phyloP scores from a whole-genome alignment of 35 echinoderm and acorn worm genomes.

The Patiria miniata region DNA sequence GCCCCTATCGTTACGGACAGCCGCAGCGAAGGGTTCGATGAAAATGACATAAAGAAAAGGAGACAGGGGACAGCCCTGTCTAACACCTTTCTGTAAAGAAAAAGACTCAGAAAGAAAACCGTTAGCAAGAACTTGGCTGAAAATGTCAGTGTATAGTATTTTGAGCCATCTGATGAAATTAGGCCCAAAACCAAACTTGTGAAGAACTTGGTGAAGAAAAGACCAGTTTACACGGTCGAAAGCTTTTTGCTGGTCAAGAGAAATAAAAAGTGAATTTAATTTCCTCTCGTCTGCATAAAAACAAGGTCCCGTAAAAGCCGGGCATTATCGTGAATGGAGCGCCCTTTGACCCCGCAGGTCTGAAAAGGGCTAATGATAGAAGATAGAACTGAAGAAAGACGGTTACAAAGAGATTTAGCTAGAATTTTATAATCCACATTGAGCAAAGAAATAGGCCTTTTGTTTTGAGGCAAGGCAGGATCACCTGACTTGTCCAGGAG shows the following conservation, averaged over 20 bases:
- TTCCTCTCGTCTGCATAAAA: too few species aligned
- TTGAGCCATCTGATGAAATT: conserved; percentile 32
- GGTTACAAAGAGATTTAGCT: too few species aligned
- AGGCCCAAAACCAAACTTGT: conserved; percentile 25
- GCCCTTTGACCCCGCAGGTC: too few species aligned
- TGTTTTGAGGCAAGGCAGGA: background rate
- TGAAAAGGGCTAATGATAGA: too few species aligned
- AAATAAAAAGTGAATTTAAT: background rate
- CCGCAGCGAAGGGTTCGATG: conserved; percentile 18
- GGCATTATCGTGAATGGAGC: too few species aligned
- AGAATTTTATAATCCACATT: too few species aligned
- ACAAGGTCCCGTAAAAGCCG: too few species aligned
- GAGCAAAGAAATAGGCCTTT: too few species aligned
- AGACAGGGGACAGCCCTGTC: conserved; percentile 46
- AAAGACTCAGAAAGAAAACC: background rate
- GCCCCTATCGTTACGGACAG: background rate
- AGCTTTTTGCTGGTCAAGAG: conserved; percentile 46
- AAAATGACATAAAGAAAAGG: conserved; percentile 41
- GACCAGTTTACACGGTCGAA: conserved; percentile 31
- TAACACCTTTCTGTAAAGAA: background rate
- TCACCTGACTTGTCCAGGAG: conserved; percentile 22
- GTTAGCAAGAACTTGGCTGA: conserved; percentile 6
- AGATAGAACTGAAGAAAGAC: too few species aligned
- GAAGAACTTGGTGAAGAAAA: conserved; percentile 6
- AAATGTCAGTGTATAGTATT: conserved; percentile 42